A percentile compares a stretch with the other conserved stretches of the same genome.
Evolutionary conservation across 2,888 invertebrate genomes (phyloP).

Genomic region (Entomobrya proxima): DNA sequence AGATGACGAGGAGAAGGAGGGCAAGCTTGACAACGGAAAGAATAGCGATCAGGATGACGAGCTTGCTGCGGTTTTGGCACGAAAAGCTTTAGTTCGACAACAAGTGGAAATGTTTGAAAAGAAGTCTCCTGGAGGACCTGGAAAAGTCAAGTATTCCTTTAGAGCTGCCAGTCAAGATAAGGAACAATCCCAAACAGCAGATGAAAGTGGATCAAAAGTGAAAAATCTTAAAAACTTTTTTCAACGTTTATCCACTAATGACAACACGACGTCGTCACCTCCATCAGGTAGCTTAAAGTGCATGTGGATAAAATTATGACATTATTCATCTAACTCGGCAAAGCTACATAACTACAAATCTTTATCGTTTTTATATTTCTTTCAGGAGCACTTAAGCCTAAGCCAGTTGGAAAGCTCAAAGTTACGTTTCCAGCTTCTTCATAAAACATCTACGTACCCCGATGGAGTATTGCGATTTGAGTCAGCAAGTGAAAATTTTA

Average conservation of each 20-base stretch:
- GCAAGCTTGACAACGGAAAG: neutral
- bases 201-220: slow-evolving; percentile 51
- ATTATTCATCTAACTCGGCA: too few species aligned
- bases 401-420: slow-evolving; percentile 53
- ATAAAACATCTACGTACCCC: too few species aligned
- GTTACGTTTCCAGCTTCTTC: slow-evolving; percentile 58
- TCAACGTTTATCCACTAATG: slow-evolving; percentile 55
- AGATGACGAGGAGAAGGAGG: neutral
- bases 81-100: slow-evolving; percentile 52
- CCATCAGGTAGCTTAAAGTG: slow-evolving; percentile 34
- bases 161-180: slow-evolving; percentile 32
- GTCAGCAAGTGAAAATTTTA: too few species aligned
- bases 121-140: slow-evolving; percentile 15
- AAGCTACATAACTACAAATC: neutral
- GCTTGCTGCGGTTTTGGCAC: slow-evolving; percentile 42
- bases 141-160: slow-evolving; percentile 55
- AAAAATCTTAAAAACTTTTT: slow-evolving; percentile 65
- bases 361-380: neutral
- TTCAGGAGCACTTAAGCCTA: slow-evolving; percentile 27
- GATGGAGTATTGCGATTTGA: too few species aligned
- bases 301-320: too few species aligned
- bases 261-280: slow-evolving; percentile 15
- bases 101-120: slow-evolving; percentile 62
- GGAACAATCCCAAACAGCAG: neutral
- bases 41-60: slow-evolving; percentile 3